These are phyloP conservation scores for Pogona vitticeps DNA, from an alignment of 2,113 vertebrate species.

Conservation along the genomic window DNA sequence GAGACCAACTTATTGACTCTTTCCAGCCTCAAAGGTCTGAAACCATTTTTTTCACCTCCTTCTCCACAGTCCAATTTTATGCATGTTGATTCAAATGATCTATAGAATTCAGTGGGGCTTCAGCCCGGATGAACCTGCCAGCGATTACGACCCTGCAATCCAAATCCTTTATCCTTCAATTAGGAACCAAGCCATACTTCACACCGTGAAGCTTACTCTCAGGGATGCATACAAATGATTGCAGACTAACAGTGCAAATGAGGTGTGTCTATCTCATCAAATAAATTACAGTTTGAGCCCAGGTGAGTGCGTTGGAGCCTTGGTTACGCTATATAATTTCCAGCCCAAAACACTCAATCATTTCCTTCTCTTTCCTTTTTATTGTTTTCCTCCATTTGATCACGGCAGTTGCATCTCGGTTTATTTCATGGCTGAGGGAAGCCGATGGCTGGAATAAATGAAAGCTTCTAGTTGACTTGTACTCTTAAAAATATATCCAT, in stretches of 20 bases:
- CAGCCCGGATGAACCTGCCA: too few relatives aligned
- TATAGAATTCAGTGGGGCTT: not conserved
- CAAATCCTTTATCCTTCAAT: not conserved
- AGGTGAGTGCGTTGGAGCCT: not conserved
- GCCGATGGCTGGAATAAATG: slow-evolving; percentile 10
- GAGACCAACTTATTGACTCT: too few relatives aligned
- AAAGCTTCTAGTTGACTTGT: slow-evolving; percentile 1
- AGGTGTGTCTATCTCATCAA: not conserved
- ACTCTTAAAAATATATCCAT: not conserved
- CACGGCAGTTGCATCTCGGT: slow-evolving; percentile 10
- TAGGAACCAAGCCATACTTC: not conserved
- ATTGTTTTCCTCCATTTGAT: slow-evolving; percentile 14
- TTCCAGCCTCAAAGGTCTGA: too few relatives aligned
- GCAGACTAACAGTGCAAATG: too few relatives aligned
- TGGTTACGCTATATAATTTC: not conserved
- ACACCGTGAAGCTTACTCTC: not conserved
- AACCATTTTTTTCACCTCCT: not conserved
- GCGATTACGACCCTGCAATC: too few relatives aligned
- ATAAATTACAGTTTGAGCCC: not conserved
- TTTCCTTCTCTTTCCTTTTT: not conserved
- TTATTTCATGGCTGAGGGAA: slow-evolving; percentile 29
- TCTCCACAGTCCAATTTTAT: not conserved
- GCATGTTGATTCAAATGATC: not conserved
- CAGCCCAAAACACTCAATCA: not conserved
- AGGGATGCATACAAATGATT: not conserved